These are phyloP conservation scores for Eulithis testata DNA, from an alignment of 2,888 invertebrate species.

Conservation along the genomic window DNA sequence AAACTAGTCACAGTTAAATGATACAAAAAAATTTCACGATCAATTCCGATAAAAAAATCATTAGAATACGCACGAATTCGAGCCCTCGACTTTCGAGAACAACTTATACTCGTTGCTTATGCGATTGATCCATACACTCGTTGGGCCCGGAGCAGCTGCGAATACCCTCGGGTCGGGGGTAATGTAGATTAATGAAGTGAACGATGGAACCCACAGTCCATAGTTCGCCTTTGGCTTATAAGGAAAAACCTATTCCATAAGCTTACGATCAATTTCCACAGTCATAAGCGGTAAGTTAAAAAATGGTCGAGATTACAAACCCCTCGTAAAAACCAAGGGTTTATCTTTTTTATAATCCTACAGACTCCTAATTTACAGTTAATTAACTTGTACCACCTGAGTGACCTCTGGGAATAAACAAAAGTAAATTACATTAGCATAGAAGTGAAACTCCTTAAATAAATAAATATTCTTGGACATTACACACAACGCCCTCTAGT, in stretches of 20 bases:
- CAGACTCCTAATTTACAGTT: constrained; percentile 21
- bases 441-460: constrained; percentile 13
- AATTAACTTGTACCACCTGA: constrained; percentile 26
- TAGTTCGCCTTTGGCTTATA: too few relatives aligned
- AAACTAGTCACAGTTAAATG: too few relatives aligned
- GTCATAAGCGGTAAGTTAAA: too few relatives aligned
- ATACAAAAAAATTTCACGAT: too few relatives aligned
- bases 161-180: constrained; percentile 2
- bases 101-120: not conserved
- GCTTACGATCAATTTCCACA: too few relatives aligned
- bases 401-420: constrained; percentile 11
- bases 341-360: constrained; percentile 15
- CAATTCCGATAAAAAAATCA: too few relatives aligned
- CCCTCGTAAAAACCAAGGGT: constrained; percentile 1
- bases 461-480: too few relatives aligned
- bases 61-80: too few relatives aligned
- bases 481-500: too few relatives aligned
- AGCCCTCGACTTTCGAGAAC: too few relatives aligned
- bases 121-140: constrained; percentile 14
- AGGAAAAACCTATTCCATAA: too few relatives aligned
- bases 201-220: not conserved
- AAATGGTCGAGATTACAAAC: too few relatives aligned
- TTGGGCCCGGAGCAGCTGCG: constrained; percentile 5
- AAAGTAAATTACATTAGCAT: not conserved
- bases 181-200: constrained; percentile 20